Base-by-base conservation (phyloP, 2,888 invertebrate genomes). In the Orthosia incerta region DNA sequence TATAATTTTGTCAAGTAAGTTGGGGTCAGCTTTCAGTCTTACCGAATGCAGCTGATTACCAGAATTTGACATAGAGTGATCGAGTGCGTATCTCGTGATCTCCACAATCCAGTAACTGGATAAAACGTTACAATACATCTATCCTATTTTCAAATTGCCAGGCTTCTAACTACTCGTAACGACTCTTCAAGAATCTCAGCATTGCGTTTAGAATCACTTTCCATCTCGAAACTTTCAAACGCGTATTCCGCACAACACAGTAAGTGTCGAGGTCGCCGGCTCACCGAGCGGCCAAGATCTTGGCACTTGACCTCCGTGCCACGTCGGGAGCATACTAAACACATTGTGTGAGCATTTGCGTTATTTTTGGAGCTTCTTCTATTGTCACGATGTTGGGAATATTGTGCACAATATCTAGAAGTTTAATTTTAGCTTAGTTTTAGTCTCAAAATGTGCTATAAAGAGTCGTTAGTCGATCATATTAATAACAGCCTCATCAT, bases 281-380 rank as follows among this genome's bases (percentile, higher is more conserved):
- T 45, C 79, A 48, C 48, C 62, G 71, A 53, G 62, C 45, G 89
- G 74, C 89, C 88, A 79, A 86, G 88, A 88, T 88, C 88, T 87
- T 89, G 87, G 83, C 78, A 77, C 89, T 82, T 88, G 88, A 88
- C 88, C 88, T 87, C 73, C 60, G 31, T 12, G 18, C 16, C 65
- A 31, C 87, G 74, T 51, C 57, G 13, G 23, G 56, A 78, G 87
- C 81, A 85, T 89, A 81, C 76, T 82, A 87, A 87, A 76, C 59
- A 70, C 11, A 80, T 55, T 80, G 75, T 74, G 74, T 16, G 70
- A 64, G 26, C 53, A 74, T 75, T 82, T 46, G 57, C 53, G 13
- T 57, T 78, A 66, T 72, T 65, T 62, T 83, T 18, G 79, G 60
- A 68, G 26, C 61, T 61, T 75, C 74, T 80, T 56, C 78, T 61